These are phyloP conservation scores for Anthophora plumipes DNA, from an alignment of 2,888 invertebrate genomes.

Conservation along the genomic window DNA sequence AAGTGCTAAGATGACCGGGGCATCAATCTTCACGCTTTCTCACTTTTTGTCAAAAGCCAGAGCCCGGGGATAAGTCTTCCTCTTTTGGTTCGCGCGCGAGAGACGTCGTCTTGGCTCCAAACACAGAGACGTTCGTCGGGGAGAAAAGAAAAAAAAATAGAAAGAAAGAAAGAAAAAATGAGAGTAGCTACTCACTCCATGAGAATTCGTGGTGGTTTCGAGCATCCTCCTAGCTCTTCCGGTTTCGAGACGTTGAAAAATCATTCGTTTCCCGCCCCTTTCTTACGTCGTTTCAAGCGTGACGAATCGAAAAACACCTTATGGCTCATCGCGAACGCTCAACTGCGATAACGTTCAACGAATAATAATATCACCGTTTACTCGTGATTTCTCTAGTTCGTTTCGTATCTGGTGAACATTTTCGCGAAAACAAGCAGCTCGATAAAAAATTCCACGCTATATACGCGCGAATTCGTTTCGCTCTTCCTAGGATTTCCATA, in stretches of 20 bases:
- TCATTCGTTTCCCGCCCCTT: conserved; percentile 58
- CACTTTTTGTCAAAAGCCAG: conserved; percentile 74
- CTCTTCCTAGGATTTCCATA: conserved; percentile 58
- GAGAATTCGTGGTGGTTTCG: conserved; percentile 61
- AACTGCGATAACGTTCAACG: neutral
- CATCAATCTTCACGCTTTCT: conserved; percentile 81
- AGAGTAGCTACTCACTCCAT: conserved; percentile 48
- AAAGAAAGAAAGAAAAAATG: conserved; percentile 33
- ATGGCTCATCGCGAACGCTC: conserved; percentile 16
- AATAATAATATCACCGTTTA: neutral
- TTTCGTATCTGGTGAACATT: conserved; percentile 14
- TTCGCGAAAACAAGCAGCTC: conserved; percentile 20
- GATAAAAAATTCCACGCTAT: conserved; percentile 37
- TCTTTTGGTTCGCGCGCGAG: conserved; percentile 35
- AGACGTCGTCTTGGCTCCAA: neutral
- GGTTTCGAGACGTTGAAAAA: conserved; percentile 71
- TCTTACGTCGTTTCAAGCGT: conserved; percentile 46
- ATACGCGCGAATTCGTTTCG: conserved; percentile 18
- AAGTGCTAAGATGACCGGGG: conserved; percentile 79
- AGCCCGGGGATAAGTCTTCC: conserved; percentile 55
- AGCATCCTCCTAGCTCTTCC: conserved; percentile 64
- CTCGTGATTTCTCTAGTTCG: neutral
- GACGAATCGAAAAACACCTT: conserved; percentile 50
- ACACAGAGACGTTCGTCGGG: conserved; percentile 19
- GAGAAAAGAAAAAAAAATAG: neutral